phyloP scores from a whole-genome alignment of 2,113 vertebrate genomes.

The Ivindomyrus marchei region DNA sequence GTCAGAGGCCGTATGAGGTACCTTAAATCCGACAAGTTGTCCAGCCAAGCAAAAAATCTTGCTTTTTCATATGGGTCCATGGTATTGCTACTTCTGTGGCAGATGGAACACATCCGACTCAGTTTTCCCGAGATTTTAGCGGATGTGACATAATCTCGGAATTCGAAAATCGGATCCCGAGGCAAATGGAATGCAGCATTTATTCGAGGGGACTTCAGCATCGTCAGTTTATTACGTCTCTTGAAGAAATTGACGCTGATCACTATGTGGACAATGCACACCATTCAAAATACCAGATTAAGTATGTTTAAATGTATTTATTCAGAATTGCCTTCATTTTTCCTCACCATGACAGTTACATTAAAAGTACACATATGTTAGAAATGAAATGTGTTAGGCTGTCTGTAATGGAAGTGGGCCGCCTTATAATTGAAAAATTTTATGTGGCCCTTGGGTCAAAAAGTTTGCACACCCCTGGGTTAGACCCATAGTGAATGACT shows the following conservation, averaged over 20 bases:
- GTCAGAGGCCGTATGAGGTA: too few relatives aligned
- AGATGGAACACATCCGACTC: too few relatives aligned
- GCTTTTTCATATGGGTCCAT: too few relatives aligned
- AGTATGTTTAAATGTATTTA: background rate
- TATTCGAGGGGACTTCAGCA: too few relatives aligned
- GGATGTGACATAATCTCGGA: too few relatives aligned
- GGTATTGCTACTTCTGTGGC: too few relatives aligned
- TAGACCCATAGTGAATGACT: background rate
- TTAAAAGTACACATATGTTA: background rate
- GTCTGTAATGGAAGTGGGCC: background rate
- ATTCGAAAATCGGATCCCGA: too few relatives aligned
- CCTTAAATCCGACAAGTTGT: too few relatives aligned
- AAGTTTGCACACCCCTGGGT: background rate
- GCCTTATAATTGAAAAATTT: too few relatives aligned
- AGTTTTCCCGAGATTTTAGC: too few relatives aligned
- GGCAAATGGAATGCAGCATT: too few relatives aligned
- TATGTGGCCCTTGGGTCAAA: background rate
- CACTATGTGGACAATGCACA: background rate
- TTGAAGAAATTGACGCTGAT: background rate
- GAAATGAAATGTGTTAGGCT: background rate
- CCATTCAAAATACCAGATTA: background rate
- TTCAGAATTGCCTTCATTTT: background rate
- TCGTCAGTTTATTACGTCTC: background rate
- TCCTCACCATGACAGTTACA: background rate
- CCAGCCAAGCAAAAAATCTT: too few relatives aligned